These are phyloP conservation scores for Apodemus agrarius DNA, from an alignment of 2,797 vertebrate species.

Conservation along the genomic window DNA sequence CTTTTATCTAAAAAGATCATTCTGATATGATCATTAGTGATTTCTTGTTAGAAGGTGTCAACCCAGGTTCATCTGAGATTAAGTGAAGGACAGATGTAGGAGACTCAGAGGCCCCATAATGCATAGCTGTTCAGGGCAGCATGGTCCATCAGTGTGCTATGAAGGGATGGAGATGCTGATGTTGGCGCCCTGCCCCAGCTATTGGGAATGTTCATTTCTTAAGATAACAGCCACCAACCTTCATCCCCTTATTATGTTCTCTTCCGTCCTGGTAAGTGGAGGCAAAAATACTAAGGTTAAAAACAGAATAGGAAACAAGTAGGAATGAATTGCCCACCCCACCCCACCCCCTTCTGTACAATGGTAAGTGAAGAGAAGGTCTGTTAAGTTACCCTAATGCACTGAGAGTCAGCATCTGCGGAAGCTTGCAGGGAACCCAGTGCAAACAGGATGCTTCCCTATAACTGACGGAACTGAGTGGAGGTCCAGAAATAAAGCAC, in stretches of 20 bases:
- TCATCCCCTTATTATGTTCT: not conserved
- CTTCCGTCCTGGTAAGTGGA: not conserved
- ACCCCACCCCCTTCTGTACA: not conserved
- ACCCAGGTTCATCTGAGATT: not conserved
- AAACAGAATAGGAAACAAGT: not conserved
- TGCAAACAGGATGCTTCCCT: not conserved
- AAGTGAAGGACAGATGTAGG: too few species aligned
- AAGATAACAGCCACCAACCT: not conserved
- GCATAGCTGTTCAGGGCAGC: not conserved
- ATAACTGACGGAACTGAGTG: not conserved
- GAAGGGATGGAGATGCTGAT: too few species aligned
- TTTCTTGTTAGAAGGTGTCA: not conserved
- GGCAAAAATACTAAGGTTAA: not conserved
- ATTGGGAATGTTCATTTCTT: not conserved
- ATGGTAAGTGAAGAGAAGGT: not conserved
- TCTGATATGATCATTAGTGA: not conserved
- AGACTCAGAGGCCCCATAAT: not conserved
- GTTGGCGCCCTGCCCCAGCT: too few species aligned
- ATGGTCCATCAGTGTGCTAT: not conserved
- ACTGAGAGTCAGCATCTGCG: not conserved
- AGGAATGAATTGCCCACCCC: not conserved
- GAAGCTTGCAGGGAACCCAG: not conserved
- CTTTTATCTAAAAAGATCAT: not conserved
- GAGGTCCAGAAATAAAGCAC: slow-evolving; percentile 1
- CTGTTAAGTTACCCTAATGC: not conserved